Base-by-base conservation (phyloP, 2,888 invertebrate genomes). In the Escarpia spicata region DNA sequence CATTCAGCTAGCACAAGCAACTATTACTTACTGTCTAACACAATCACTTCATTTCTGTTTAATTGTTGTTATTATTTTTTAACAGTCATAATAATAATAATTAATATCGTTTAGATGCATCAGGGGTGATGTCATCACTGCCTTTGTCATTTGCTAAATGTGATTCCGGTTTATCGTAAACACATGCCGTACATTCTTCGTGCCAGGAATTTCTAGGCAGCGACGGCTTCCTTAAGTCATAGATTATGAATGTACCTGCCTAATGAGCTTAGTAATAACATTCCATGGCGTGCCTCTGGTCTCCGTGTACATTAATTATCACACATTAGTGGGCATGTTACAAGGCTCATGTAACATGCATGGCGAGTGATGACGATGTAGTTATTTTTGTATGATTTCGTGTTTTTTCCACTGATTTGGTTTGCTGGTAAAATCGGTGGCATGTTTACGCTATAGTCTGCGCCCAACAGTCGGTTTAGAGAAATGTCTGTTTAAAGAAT, bases 231-330 rank as follows among this genome's bases (percentile, higher is more conserved):
- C 19, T 75, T 1, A 37, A 37, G 75, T 75, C 75, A 75, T 75
- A 26, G 19, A 75, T 75, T 75, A 75, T 75, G 26, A 60, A 26
- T 26, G 26, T 19, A 75, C 3, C 75, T 19, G n/a, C 26, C 75
- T 75, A 75, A 75, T 75, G 75, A 75, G 75, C 75, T 75, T 75
- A 75, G 75, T 75, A 75, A 75, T 26, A 26, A 75, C 75, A 75
- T 19, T 75, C 75, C n/a, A 6, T 26, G 6, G 2, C 26, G n/a
- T 26, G 75, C 75, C 75, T 75, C 19, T 6, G 26, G 75, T 19
- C 75, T 75, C 52, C 3, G 26, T 26, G 26, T 75, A 75, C n/a
- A 75, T 75, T 75, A 75, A 26, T 37, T 37, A 37, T 37, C 75
- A 75, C 75, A 75, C 75, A 75, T 75, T 75, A 75, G 26, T 60